A percentile compares a stretch with the other conserved stretches of the same genome.
These are phyloP conservation scores for Theristicus caerulescens DNA, from an alignment of 2,113 vertebrate genomes.

Conservation along the genomic window DNA sequence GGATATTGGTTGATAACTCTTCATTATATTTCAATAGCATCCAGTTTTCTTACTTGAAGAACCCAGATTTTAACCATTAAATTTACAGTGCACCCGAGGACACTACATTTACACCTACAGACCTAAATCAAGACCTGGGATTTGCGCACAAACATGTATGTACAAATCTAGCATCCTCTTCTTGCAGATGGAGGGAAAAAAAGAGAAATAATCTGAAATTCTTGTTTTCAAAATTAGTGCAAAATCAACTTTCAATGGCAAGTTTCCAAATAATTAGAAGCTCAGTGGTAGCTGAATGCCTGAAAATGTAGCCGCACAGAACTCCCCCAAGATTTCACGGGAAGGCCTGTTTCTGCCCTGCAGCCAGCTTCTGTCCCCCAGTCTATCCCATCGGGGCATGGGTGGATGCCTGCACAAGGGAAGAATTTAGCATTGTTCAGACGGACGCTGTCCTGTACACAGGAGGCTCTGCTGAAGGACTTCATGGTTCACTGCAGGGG, in stretches of 20 bases:
- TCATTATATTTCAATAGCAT: neutral
- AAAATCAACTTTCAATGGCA: neutral
- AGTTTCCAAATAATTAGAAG: neutral
- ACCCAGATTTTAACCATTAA: neutral
- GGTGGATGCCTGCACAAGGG: neutral
- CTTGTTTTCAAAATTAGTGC: neutral
- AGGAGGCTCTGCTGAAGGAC: neutral
- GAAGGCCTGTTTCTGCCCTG: neutral
- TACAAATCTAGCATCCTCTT: neutral
- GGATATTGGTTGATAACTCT: neutral
- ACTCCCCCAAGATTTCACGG: neutral
- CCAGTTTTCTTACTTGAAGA: neutral
- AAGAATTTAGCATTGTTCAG: neutral
- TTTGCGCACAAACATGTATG: neutral
- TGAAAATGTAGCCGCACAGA: neutral
- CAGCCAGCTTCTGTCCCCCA: neutral
- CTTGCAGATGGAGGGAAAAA: accelerated
- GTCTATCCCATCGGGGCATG: accelerated
- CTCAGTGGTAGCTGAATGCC: neutral
- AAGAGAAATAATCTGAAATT: neutral
- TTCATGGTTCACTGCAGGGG: neutral
- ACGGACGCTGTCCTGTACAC: accelerated
- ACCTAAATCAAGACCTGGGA: neutral
- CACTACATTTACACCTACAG: neutral
- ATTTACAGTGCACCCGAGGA: neutral